Base-by-base conservation (phyloP, 2,113 vertebrate species). In the Oxygymnocypris stewartii region DNA sequence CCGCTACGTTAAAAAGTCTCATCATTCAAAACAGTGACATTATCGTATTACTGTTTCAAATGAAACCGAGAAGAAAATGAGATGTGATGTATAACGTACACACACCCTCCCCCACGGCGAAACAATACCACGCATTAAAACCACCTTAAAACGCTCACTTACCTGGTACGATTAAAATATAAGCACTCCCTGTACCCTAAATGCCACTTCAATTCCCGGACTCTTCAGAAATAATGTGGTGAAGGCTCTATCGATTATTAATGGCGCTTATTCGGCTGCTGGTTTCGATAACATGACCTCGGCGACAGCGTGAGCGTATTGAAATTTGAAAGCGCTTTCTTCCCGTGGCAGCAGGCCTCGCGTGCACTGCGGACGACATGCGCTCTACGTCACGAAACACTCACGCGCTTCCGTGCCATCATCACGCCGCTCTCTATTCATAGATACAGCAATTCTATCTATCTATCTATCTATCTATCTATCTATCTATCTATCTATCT, bases 261-360 rank as follows among this genome's bases (percentile, higher is more conserved):
- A 47, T 85, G 51, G 88, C 71, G 88, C 91, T 90, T 92, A 91
- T 93, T 93, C 89, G 89, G 92, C 86, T 89, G 87, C 88, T 91
- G 89, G 87, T 87, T 91, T 94, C 90, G 89, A 80, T 73, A 94
- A 92, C 93, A 94, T 94, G 93, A 94, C 93, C 93, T 94, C 92
- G 92, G 90, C 90, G 91, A 31, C 28, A 31, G 28, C 28, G 28
- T 31, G 28, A 31, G 28, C 28, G 28, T 31, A 31, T 31, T 31
- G 28, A 31, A 31, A 31, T 31, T 31, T 84, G 92, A 92, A 91
- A 90, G 90, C 94, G 92, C 91, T 93, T 94, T 92, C 92, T 93
- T 90, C 91, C 90, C 89, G 92, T 94, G 94, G 93, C 93, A 74
- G 82, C 69, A 94, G 95, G 93, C 93, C 94, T 76, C 88, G 89